Base-by-base conservation (phyloP, 2,888 invertebrate species). In the Dichetophora obliterata region DNA sequence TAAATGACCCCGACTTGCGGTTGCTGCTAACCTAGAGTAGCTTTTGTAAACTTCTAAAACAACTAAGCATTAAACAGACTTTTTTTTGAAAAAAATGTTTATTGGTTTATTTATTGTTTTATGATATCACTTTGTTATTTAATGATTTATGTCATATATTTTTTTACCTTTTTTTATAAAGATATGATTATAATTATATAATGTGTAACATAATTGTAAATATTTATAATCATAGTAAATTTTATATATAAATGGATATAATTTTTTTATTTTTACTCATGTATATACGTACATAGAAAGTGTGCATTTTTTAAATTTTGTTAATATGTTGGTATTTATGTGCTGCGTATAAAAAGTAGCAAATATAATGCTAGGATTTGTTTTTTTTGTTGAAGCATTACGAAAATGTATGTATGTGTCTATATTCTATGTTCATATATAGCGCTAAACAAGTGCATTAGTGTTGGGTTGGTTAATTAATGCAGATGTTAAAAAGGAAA, bases 101-200 rank as follows among this genome's bases (percentile, higher is more conserved):
- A 54, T 54, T 69, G 54, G 19, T 69, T 22, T 66, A 66, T 70
- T 65, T 65, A 27, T 68, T 72, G 59, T 61, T 72, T 43, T 59
- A 57, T 61, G 37, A 72, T 72, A 72, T 72, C 72, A 72, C 72
- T 72, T 61, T 37, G 72, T 72, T 72, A 72, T 48, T 43, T 61
- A 61, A 72, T 72, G 72, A 72, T 54, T 48, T 72, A 43, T 50
- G 48, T 22, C 43, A 24, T 68, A 68, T 43, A 19, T 66, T 66
- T 66, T 22, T 22, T 34, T 27, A n/a, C n/a, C 24, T 50, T 68
- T 27, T 48, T 48, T 9, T 48, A 14, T 68, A 68, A 50, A 24
- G n/a, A 34, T 24, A 52, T 50, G n/a, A 27, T 68, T 50, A 68
- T 24, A 68, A 48, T 68, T 24, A 68, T 11, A 22, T 68, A 68